A percentile compares a stretch with the other conserved stretches of the same genome.
Evolutionary conservation across 2,797 vertebrate species (phyloP).

Genomic region (Lepus townsendii): DNA sequence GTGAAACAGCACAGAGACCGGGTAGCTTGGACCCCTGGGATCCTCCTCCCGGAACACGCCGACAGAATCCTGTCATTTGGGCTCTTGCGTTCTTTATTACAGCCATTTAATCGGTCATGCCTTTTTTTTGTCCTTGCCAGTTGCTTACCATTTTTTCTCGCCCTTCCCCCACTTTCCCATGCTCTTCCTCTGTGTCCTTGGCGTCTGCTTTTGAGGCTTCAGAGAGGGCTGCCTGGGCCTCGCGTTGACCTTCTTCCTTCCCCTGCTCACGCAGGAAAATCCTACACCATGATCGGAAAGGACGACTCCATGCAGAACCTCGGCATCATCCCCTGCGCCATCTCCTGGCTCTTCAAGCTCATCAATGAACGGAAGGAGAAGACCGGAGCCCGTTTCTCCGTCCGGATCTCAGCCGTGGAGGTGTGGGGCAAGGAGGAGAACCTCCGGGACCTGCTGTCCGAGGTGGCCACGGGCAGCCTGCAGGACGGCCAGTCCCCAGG

Average conservation of each 20-base stretch:
- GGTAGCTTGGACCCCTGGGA: not conserved
- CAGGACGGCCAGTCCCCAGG: constrained; percentile 95
- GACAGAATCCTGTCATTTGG: not conserved
- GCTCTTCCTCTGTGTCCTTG: not conserved
- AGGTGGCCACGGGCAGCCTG: constrained; percentile 92
- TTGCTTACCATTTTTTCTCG: not conserved
- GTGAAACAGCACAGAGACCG: not conserved
- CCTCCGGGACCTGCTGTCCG: constrained; percentile 95
- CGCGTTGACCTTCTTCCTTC: constrained; percentile 45
- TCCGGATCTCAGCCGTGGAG: constrained; percentile 97
- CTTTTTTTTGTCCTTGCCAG: not conserved
- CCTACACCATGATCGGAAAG: constrained; percentile 97
- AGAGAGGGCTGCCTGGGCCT: not conserved
- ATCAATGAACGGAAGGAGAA: constrained; percentile 97
- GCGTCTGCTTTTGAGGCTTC: not conserved
- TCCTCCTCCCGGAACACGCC: not conserved
- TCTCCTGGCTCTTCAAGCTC: constrained; percentile 98
- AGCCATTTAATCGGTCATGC: not conserved
- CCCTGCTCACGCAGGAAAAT: constrained; percentile 92
- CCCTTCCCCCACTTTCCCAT: too few relatives aligned
- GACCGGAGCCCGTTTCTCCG: constrained; percentile 96
- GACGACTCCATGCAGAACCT: constrained; percentile 95
- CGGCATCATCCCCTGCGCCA: constrained; percentile 97
- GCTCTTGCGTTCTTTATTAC: not conserved
- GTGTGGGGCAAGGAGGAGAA: constrained; percentile 97